These are phyloP conservation scores for Entomobrya multifasciata DNA, from an alignment of 2,888 invertebrate genomes.

Conservation along the genomic window DNA sequence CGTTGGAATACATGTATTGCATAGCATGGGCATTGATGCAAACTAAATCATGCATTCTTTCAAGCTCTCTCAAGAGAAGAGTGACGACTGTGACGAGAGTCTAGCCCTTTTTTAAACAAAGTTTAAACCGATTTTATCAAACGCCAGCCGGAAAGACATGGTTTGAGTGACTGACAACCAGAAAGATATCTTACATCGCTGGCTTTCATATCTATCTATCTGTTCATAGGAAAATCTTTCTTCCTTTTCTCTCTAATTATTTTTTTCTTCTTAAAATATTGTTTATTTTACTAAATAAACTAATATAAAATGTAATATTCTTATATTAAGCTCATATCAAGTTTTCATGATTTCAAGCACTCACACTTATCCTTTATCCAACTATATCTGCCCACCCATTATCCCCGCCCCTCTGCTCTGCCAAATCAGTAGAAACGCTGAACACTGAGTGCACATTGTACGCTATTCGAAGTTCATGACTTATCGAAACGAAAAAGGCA, in stretches of 20 bases:
- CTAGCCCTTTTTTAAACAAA: constrained; percentile 54
- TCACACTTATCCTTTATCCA: too few species aligned
- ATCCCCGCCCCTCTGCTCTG: constrained; percentile 26
- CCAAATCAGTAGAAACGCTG: constrained; percentile 23
- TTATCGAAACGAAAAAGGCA: neutral
- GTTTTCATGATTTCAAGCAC: too few species aligned
- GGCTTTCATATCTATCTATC: neutral
- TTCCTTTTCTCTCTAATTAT: constrained; percentile 42
- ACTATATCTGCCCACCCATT: constrained; percentile 30
- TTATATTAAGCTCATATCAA: too few species aligned
- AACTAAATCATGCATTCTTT: neutral
- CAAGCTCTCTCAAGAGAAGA: constrained; percentile 3
- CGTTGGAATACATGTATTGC: neutral
- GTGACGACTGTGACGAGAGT: too few species aligned
- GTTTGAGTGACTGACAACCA: constrained; percentile 61
- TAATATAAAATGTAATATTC: constrained; percentile 4
- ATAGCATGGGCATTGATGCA: constrained; percentile 30
- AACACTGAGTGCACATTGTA: neutral
- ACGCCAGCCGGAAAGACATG: constrained; percentile 54
- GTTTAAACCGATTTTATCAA: constrained; percentile 49
- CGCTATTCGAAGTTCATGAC: neutral
- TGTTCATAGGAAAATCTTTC: constrained; percentile 15
- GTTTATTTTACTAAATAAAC: constrained; percentile 32
- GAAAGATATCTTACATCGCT: constrained; percentile 49
- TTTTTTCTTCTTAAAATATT: constrained; percentile 34